Percentiles rank a stretch among this genome's conserved stretches.
These are phyloP conservation scores for Eulithis testata DNA, from an alignment of 2,888 invertebrate species.

Conservation along the genomic window DNA sequence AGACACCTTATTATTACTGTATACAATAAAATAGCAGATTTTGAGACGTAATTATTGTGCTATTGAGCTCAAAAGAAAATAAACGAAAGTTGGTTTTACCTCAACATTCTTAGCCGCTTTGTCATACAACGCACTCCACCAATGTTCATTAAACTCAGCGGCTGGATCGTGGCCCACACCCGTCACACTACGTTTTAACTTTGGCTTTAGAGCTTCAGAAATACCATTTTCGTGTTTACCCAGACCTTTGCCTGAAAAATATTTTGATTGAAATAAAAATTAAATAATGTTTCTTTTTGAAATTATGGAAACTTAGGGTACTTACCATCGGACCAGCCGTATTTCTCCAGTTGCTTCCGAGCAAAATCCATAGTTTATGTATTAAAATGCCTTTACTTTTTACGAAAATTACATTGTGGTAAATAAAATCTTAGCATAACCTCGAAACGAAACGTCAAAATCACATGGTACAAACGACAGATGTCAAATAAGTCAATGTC, in stretches of 20 bases:
- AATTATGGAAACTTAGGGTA: neutral
- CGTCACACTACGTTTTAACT: conserved; percentile 90
- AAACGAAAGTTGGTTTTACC: conserved; percentile 56
- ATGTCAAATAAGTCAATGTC: neutral
- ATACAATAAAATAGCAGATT: no score
- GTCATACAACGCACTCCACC: conserved; percentile 93
- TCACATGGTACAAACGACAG: conserved; percentile 7
- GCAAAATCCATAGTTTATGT: conserved; percentile 86
- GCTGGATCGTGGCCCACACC: conserved; percentile 92
- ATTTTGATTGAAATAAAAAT: no score
- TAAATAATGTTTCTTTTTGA: no score
- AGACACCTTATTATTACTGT: no score
- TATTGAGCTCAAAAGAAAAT: no score
- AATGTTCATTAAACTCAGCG: conserved; percentile 91
- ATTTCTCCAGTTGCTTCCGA: conserved; percentile 88
- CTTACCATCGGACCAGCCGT: conserved; percentile 88
- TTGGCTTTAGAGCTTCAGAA: conserved; percentile 89
- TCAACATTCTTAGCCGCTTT: conserved; percentile 89
- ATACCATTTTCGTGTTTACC: conserved; percentile 93
- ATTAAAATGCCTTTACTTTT: conserved; percentile 5
- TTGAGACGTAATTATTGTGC: no score
- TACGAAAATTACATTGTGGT: conserved; percentile 1
- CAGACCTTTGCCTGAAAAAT: conserved; percentile 89
- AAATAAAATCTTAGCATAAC: conserved; percentile 11
- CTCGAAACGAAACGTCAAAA: conserved; percentile 25